phyloP scores from a whole-genome alignment of 37 sponge, comb jelly and placozoan genomes.

The Mnemiopsis leidyi region DNA sequence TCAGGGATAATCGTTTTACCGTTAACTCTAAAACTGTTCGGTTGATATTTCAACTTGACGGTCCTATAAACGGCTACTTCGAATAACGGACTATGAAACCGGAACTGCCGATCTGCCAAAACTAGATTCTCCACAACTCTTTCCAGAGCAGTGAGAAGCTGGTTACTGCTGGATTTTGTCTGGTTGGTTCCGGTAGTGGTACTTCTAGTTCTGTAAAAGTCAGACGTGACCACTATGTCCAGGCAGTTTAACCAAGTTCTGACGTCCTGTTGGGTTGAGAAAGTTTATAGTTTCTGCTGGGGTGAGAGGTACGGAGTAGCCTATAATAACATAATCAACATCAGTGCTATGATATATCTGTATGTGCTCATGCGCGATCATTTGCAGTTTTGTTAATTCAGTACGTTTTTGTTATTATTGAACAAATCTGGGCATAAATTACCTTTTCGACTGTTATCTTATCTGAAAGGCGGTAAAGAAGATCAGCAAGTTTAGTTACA shows the following conservation, averaged over 20 bases:
- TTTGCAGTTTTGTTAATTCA: too few relatives aligned
- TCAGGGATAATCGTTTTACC: too few relatives aligned
- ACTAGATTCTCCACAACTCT: neutral
- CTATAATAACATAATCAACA: too few relatives aligned
- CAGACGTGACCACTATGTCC: neutral
- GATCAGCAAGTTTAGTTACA: neutral
- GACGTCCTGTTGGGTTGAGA: neutral
- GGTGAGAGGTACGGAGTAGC: too few relatives aligned
- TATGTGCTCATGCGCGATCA: too few relatives aligned
- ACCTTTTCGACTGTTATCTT: neutral
- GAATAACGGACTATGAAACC: neutral
- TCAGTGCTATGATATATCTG: too few relatives aligned
- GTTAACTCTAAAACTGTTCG: neutral
- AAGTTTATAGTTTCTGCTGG: too few relatives aligned
- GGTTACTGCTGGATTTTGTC: too few relatives aligned
- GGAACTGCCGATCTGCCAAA: neutral
- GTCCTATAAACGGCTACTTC: neutral
- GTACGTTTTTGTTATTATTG: too few relatives aligned
- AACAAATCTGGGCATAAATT: neutral
- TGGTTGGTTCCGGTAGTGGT: too few relatives aligned
- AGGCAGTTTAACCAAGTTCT: neutral
- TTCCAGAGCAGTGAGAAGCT: neutral
- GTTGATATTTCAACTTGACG: neutral
- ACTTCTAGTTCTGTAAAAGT: neutral
- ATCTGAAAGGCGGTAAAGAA: neutral